These are phyloP conservation scores for Litoditis marina DNA, from an alignment of 2,888 invertebrate species.

Conservation along the genomic window DNA sequence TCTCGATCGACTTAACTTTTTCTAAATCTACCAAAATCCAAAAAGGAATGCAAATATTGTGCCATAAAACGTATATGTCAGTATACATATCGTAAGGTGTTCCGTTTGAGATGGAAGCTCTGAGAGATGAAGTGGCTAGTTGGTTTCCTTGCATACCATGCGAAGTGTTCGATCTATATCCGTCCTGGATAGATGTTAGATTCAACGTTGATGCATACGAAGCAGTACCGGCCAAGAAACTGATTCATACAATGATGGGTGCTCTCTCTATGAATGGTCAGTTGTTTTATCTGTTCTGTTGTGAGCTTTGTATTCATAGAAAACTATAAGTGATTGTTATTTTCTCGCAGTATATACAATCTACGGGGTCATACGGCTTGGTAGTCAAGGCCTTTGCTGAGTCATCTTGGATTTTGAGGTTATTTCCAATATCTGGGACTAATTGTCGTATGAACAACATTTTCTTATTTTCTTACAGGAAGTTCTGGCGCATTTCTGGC, in stretches of 20 bases:
- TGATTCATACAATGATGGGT: constrained; percentile 36
- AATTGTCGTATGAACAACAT: too few species aligned
- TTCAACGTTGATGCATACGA: constrained; percentile 39
- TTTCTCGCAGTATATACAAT: too few species aligned
- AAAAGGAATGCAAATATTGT: too few species aligned
- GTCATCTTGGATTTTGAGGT: too few species aligned
- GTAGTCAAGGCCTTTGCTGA: too few species aligned
- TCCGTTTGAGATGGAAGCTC: constrained; percentile 5
- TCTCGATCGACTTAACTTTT: too few species aligned
- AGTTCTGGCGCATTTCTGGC: constrained; percentile 41
- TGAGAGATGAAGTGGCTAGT: constrained; percentile 22
- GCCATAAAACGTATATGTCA: too few species aligned
- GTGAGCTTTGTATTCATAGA: neutral
- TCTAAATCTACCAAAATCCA: too few species aligned
- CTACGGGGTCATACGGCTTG: too few species aligned
- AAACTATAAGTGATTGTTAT: too few species aligned
- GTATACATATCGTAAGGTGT: neutral
- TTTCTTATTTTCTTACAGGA: constrained; percentile 28
- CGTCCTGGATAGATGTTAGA: constrained; percentile 47
- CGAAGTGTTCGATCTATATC: constrained; percentile 36
- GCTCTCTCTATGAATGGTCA: constrained; percentile 45
- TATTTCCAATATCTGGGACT: too few species aligned
- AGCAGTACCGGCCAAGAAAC: constrained; percentile 44
- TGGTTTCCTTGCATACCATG: constrained; percentile 39
- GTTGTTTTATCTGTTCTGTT: too few species aligned